Conservation (phyloP, 2,797 vertebrate genomes). For the Otolemur crassicaudatus region DNA sequence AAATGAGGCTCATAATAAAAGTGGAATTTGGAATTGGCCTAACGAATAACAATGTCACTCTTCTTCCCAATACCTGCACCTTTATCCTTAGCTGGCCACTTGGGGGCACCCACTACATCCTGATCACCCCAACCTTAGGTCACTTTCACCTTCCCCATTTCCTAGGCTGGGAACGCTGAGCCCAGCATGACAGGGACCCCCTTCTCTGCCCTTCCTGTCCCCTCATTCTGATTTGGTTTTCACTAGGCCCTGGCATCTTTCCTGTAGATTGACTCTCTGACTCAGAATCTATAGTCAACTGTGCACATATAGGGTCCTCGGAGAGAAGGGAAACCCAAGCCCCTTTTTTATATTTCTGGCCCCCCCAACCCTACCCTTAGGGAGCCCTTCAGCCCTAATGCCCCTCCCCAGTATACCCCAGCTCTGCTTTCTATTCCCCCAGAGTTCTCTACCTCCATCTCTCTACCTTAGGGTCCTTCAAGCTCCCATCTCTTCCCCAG, state of each 20-base stretch:
- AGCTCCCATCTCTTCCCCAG: neutral
- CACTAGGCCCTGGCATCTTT: neutral
- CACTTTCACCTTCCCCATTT: neutral
- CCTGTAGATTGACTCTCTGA: neutral
- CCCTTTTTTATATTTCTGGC: neutral
- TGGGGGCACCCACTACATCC: conserved; percentile 51
- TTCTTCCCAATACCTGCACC: conserved; percentile 56
- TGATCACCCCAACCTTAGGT: neutral
- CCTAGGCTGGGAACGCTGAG: conserved; percentile 11
- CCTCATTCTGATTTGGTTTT: neutral
- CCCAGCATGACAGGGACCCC: neutral
- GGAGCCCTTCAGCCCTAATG: neutral
- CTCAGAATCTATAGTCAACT: neutral
- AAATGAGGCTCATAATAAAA: conserved; percentile 74
- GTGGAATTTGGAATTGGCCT: conserved; percentile 47
- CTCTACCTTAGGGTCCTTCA: neutral
- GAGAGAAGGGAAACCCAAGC: neutral
- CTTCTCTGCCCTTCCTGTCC: neutral
- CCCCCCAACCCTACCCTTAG: neutral
- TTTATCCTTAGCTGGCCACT: conserved; percentile 32
- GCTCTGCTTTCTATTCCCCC: neutral
- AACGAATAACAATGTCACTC: conserved; percentile 53
- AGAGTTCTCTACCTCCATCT: neutral
- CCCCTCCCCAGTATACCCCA: neutral
- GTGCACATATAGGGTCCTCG: neutral